Evolutionary conservation across 2,888 invertebrate genomes (phyloP), one percentile per base, ranked within the genome.

Genomic region (Tinea trinotella): DNA sequence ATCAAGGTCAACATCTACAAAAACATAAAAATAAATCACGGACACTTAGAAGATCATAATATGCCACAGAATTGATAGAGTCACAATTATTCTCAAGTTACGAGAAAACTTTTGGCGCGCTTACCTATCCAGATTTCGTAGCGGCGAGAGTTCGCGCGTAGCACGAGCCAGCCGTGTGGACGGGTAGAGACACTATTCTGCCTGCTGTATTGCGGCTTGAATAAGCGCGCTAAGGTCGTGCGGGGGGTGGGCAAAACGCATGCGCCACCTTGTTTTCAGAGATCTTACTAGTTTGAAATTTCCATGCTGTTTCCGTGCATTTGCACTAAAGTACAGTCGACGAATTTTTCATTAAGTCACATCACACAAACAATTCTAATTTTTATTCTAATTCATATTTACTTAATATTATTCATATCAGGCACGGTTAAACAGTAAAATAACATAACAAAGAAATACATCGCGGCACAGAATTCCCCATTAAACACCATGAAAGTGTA

Each of bases 191-290:
- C 53, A 54, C 55, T 35, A 49, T 54, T 46, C 36, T 48, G 53
- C 54, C 50, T 65, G 22, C 62, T 66, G 52, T 55, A 56, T 44
- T 56, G 56, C 56, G 56, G 56, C 24, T 40, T 19, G 53, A 18
- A 15, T 20, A 48, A 13, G 46, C 53, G 55, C 53, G 36, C 48
- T 12, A 50, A 18, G 50, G 49, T 12, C 44, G 57, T 57, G 59
- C 60, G 65, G 62, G 62, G 64, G 56, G 55, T 59, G 57, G 61
- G 56, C 56, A 55, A 55, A 40, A 55, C 55, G 57, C 57, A 61
- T 56, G 52, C 66, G 17, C 44, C 44, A 13, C 7, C 13, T n/a
- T 40, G 40, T 40, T 40, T 40, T 15, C 40, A 30, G 30, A 30
- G 24, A 7, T 24, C 24, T 24, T 24, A n/a, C 40, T 15, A n/a